Conservation (phyloP, 2,797 vertebrate species). For the Calcarius lapponicus region DNA sequence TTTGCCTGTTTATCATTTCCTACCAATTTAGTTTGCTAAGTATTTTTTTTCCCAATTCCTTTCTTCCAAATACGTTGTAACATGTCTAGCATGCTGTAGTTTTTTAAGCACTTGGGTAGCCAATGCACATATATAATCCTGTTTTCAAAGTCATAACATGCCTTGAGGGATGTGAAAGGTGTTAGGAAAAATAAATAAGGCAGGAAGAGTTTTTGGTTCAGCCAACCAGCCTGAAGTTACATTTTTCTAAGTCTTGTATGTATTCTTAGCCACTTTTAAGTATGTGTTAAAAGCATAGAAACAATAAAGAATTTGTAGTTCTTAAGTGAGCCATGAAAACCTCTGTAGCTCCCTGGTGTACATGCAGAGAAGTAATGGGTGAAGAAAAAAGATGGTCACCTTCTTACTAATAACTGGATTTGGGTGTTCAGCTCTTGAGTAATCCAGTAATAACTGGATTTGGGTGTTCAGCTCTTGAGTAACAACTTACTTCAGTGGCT, state of each 20-base stretch:
- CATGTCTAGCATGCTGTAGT: background rate
- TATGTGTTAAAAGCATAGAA: conserved; percentile 31
- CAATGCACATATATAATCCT: conserved; percentile 21
- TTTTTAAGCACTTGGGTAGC: conserved; percentile 36
- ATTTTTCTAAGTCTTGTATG: conserved; percentile 21
- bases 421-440: background rate
- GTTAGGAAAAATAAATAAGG: conserved; percentile 67
- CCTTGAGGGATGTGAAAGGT: conserved; percentile 59
- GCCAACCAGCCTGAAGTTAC: conserved; percentile 32
- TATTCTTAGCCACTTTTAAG: conserved; percentile 31
- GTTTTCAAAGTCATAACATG: conserved; percentile 47
- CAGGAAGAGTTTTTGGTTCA: conserved; percentile 35
- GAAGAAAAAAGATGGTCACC: background rate
- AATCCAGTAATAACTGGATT: background rate
- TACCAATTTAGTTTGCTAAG: background rate
- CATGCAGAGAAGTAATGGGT: background rate
- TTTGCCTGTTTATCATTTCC: background rate
- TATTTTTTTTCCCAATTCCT: background rate
- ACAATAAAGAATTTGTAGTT: conserved; percentile 27
- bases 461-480: background rate
- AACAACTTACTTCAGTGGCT: background rate
- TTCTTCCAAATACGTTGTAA: background rate
- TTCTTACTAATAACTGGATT: background rate
- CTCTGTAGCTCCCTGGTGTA: background rate
- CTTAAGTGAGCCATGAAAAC: background rate